Evolutionary conservation across 1,140 invertebrate species (phyloP).

Genomic region (Psilanteris sp.): DNA sequence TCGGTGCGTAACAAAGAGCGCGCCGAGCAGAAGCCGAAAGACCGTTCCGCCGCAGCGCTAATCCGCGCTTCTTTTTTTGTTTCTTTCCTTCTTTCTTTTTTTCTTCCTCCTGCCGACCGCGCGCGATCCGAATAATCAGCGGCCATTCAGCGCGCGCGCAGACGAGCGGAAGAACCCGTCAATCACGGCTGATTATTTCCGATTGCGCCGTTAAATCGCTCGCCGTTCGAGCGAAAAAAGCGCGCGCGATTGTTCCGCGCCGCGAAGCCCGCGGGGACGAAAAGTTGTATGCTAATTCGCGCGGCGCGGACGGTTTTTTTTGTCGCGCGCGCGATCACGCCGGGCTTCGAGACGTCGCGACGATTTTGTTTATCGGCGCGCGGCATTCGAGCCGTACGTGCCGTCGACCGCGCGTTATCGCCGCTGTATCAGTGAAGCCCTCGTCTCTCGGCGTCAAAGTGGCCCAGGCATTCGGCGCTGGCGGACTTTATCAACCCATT

Average conservation of each 20-base stretch:
- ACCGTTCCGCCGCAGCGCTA: slow-evolving; percentile 37
- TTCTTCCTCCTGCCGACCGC: too few relatives aligned
- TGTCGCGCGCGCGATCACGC: too few relatives aligned
- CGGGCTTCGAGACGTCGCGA: too few relatives aligned
- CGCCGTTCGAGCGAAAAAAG: too few relatives aligned
- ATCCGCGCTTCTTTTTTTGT: slow-evolving; percentile 16
- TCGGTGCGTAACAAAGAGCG: slow-evolving; percentile 51
- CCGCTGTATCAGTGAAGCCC: background rate
- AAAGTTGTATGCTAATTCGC: too few relatives aligned
- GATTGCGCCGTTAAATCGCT: background rate
- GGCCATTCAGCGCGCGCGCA: slow-evolving; percentile 6
- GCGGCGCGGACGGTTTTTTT: too few relatives aligned
- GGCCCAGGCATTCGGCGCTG: too few relatives aligned
- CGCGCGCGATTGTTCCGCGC: too few relatives aligned
- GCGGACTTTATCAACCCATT: slow-evolving; percentile 36
- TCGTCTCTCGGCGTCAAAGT: slow-evolving; percentile 7
- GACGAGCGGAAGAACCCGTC: background rate
- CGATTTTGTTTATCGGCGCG: too few relatives aligned
- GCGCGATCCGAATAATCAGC: slow-evolving; percentile 16
- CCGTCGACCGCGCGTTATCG: slow-evolving; percentile 5
- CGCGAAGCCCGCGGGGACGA: too few relatives aligned
- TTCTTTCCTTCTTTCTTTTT: too few relatives aligned
- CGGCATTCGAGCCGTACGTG: too few relatives aligned
- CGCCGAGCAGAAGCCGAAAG: slow-evolving; percentile 37
- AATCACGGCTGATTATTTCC: slow-evolving; percentile 6